A percentile compares a stretch with the other conserved stretches of the same genome.
Conservation (phyloP, 2,113 vertebrate species). For the Boulengeromyrus knoepffleri region DNA sequence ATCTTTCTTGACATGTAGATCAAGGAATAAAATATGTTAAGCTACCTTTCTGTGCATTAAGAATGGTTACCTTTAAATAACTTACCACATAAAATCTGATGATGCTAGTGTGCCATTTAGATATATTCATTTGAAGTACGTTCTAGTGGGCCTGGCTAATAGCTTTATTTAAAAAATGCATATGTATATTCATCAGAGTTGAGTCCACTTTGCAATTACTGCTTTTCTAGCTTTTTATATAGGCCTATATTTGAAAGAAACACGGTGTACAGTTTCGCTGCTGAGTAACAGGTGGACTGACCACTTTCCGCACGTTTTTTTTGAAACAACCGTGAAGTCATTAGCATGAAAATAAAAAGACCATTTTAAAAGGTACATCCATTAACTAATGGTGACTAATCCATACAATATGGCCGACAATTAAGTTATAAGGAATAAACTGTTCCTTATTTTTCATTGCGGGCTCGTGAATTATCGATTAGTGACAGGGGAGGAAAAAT, state of each 20-base stretch:
- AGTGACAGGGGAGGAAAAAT: neutral
- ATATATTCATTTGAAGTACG: neutral
- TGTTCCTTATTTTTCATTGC: neutral
- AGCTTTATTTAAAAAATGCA: neutral
- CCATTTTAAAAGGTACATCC: neutral
- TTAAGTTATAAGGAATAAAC: neutral
- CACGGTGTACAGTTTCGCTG: neutral
- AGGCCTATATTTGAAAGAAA: neutral
- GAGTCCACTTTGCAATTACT: neutral
- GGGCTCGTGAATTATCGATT: neutral
- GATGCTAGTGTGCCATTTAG: neutral
- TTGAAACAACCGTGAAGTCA: neutral
- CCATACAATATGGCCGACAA: neutral
- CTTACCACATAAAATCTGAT: neutral
- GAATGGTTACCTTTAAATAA: neutral
- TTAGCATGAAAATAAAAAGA: neutral
- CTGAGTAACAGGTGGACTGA: constrained; percentile 10
- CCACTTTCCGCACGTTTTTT: neutral
- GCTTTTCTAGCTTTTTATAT: neutral
- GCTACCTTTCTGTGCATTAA: neutral
- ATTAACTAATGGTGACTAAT: neutral
- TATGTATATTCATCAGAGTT: neutral
- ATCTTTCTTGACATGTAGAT: neutral
- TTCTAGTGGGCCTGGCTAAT: neutral
- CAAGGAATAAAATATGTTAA: neutral